A percentile compares a stretch with the other conserved stretches of the same genome.
Conservation (phyloP, 2,113 vertebrate species). For the Cervus canadensis region DNA sequence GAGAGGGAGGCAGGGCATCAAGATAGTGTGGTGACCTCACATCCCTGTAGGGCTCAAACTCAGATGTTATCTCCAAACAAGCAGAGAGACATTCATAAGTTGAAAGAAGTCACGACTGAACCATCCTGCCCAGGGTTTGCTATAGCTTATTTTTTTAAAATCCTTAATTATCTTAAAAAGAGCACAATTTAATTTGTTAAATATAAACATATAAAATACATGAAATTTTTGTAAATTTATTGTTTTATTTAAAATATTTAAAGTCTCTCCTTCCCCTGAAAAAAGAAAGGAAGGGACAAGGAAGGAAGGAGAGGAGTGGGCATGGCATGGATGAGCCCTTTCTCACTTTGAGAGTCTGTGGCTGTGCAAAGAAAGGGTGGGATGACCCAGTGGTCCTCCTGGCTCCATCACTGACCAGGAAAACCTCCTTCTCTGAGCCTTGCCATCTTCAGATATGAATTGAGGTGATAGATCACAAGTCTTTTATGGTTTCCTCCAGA, state of each 20-base stretch:
- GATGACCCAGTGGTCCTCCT: not conserved
- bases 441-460: not conserved
- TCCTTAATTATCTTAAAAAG: not conserved
- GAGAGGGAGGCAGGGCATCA: not conserved
- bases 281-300: not conserved
- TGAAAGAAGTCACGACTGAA: not conserved
- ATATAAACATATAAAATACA: not conserved
- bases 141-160: not conserved
- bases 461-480: not conserved
- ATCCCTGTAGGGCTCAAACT: not conserved
- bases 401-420: not conserved
- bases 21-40: not conserved
- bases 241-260: not conserved
- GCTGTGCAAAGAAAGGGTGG: not conserved
- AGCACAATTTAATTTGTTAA: conserved; percentile 17
- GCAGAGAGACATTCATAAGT: not conserved
- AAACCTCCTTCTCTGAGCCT: not conserved
- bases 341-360: not conserved
- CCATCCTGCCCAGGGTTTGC: not conserved
- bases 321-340: too few species aligned
- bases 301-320: not conserved
- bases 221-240: not conserved
- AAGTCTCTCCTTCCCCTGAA: not conserved
- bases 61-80: not conserved
- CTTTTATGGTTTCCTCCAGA: not conserved